Conservation (phyloP, 2,888 invertebrate species). For the Clanis bilineata region DNA sequence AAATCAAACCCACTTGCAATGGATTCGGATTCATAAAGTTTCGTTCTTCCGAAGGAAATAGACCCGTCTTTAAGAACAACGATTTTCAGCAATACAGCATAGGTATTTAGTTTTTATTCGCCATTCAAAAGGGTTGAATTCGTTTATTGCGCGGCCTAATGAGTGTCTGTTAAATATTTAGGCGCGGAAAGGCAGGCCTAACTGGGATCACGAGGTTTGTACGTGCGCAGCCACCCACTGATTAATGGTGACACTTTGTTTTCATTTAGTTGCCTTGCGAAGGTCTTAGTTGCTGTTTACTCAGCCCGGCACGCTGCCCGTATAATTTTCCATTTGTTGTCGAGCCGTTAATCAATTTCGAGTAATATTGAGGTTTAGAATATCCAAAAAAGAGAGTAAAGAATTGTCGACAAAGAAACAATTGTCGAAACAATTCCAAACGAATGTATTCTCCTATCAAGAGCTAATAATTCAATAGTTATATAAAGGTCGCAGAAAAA, state of each 20-base stretch:
- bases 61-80: not conserved
- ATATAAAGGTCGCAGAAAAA: not conserved
- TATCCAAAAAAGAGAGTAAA: too few relatives aligned
- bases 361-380: not conserved
- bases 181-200: conserved; percentile 31
- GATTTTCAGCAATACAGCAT: not conserved
- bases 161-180: conserved; percentile 37
- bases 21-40: not conserved
- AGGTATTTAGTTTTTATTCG: not conserved
- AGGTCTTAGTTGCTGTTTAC: not conserved
- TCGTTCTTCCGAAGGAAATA: not conserved
- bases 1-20: too few relatives aligned
- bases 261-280: conserved; percentile 46
- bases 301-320: not conserved
- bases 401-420: too few relatives aligned
- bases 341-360: not conserved
- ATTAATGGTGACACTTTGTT: conserved; percentile 66
- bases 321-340: conserved; percentile 1
- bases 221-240: conserved; percentile 49
- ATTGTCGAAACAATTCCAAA: too few relatives aligned
- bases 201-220: conserved; percentile 33
- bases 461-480: too few relatives aligned
- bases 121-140: conserved; percentile 4
- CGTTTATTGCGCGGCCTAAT: conserved; percentile 29
- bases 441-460: too few relatives aligned